Base-by-base conservation (phyloP, 2,113 vertebrate genomes). In the Crotalus horridus region DNA sequence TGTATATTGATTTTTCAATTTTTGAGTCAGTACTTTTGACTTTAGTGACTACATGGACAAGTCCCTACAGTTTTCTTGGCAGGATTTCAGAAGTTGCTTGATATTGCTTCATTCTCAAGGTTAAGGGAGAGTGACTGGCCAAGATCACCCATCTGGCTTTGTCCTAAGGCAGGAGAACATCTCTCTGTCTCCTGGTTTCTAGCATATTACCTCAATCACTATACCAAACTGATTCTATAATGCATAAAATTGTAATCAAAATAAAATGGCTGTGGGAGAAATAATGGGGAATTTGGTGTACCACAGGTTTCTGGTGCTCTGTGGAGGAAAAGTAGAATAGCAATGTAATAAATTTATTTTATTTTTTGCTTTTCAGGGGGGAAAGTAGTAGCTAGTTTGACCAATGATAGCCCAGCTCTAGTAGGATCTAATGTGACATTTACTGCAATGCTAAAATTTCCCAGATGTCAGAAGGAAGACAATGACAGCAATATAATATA, bases 361-460 rank as follows among this genome's bases (percentile, higher is more conserved):
- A 13, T 20, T 33, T 69, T 69, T 92, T 90, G 10, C n/a, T 89
- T 43, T 93, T 26, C 95, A 98, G 98, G 97, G 1, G 98, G 98
- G 92, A 98, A 95, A 85, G 97, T 98, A 20, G 97, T 95, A 54
- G 98, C 98, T 0, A 97, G 94, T 59, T 91, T 99, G 96, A 98
- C 98, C 93, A 99, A 97, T 61, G 98, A 99, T 90, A 98, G 98
- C n/a, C 99, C 99, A 0, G 98, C 98, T 0, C 97, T 99, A 53
- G 97, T 98, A 24, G 99, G 99, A 93, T 99, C 99, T 55, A 95
- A 95, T 0, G 69, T 99, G 90, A 97, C 98, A 0, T 99, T 99
- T 96, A 96, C 92, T 4, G 98, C 98, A n/a, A 98, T 95, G 85
- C 97, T 99, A 87, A 97, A 98, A 94, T 97, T 99, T 89, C 98